Percentiles rank a stretch among this genome's conserved stretches.
Evolutionary conservation across 2,797 vertebrate genomes (phyloP).

Genomic region (Erethizon dorsatum): DNA sequence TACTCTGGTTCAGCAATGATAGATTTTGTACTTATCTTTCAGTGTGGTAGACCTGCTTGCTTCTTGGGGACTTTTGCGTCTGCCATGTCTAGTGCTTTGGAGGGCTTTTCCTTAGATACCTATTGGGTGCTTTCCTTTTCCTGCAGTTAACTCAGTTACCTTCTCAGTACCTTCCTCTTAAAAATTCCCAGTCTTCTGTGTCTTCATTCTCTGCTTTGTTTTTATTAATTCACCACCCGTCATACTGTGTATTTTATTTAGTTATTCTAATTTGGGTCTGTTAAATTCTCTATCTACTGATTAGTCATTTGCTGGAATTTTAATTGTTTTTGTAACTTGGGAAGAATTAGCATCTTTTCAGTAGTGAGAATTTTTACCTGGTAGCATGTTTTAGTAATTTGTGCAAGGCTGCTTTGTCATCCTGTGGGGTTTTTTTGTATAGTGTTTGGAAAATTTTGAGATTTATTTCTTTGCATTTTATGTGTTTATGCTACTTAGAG

Average conservation of each 20-base stretch:
- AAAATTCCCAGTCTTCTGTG: neutral
- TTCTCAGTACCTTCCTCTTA: neutral
- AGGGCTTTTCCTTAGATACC: neutral
- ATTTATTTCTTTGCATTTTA: neutral
- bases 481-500: neutral
- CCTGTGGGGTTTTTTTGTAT: neutral
- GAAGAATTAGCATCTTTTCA: neutral
- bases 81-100: neutral
- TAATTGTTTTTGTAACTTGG: conserved; percentile 2
- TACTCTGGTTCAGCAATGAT: neutral
- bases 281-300: neutral
- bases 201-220: conserved; percentile 5
- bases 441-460: neutral
- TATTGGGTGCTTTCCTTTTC: neutral
- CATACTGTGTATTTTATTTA: neutral
- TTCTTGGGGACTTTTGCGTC: neutral
- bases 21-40: neutral
- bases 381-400: conserved; percentile 13
- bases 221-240: neutral
- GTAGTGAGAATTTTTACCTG: conserved; percentile 34
- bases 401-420: neutral
- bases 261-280: conserved; percentile 11
- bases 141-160: neutral
- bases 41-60: neutral
- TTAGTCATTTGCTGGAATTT: conserved; percentile 17